These are phyloP conservation scores for Liodrosophila aerea DNA, from an alignment of 2,888 invertebrate genomes.

Conservation along the genomic window DNA sequence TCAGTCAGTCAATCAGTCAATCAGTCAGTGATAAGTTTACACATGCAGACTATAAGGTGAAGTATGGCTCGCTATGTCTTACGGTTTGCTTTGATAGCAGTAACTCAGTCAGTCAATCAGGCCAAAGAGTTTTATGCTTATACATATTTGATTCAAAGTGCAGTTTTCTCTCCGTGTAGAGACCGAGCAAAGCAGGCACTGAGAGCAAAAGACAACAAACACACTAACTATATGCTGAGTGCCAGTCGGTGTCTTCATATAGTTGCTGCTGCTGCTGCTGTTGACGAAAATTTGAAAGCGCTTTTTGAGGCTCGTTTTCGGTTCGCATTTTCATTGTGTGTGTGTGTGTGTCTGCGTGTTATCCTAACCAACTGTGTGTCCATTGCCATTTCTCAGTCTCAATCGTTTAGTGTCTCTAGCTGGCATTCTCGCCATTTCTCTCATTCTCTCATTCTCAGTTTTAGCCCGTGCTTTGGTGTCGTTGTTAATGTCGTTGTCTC, in stretches of 20 bases:
- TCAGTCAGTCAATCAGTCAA: no score
- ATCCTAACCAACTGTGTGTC: conserved; percentile 24
- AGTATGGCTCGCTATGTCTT: no score
- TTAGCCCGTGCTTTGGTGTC: conserved; percentile 36
- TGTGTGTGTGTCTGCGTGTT: conserved; percentile 4
- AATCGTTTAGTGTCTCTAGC: background rate
- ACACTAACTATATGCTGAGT: conserved; percentile 25
- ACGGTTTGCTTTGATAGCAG: no score
- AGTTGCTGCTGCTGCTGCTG: conserved; percentile 3
- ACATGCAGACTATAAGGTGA: no score
- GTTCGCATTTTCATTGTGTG: conserved; percentile 19
- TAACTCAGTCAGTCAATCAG: no score
- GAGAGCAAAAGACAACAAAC: conserved; percentile 51
- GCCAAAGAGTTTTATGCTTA: no score
- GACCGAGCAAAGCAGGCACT: conserved; percentile 31
- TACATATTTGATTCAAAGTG: no score
- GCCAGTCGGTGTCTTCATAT: conserved; percentile 7
- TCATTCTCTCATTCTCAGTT: conserved; percentile 18
- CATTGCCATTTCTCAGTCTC: conserved; percentile 34
- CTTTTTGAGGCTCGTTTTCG: conserved; percentile 43
- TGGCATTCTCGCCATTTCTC: conserved; percentile 1
- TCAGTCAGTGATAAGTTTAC: no score
- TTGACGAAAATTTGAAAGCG: conserved; percentile 45
- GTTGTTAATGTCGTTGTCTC: conserved; percentile 40
- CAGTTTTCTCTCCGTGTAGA: no score